Percentiles rank a stretch among this genome's conserved stretches.
phyloP scores from a whole-genome alignment of 2,888 invertebrate species.

The Callimorpha dominula region DNA sequence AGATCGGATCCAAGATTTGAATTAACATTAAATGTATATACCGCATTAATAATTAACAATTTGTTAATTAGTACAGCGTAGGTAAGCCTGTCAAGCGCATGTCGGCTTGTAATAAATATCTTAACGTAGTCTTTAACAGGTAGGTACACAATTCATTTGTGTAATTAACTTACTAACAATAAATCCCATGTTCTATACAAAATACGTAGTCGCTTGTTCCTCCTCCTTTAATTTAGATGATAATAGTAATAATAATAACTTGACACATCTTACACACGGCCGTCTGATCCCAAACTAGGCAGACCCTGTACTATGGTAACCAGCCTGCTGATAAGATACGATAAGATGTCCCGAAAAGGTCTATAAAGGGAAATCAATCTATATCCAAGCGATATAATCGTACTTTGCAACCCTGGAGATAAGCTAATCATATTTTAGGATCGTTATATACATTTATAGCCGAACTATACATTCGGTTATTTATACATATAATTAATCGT shows the following conservation, averaged over 20 bases:
- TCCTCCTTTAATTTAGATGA: not conserved
- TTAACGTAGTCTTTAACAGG: not conserved
- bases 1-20: too few species aligned
- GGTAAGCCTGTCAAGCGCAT: not conserved
- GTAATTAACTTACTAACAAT: not conserved
- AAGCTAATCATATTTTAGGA: too few species aligned
- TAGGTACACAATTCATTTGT: not conserved
- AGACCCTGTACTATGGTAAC: too few species aligned
- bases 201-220: not conserved
- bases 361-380: not conserved
- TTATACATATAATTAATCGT: too few species aligned
- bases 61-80: not conserved
- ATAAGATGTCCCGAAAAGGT: not conserved
- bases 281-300: too few species aligned
- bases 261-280: too few species aligned
- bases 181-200: not conserved
- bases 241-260: too few species aligned
- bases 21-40: too few species aligned
- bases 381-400: not conserved
- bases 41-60: not conserved
- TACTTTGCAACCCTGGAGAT: not conserved
- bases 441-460: too few species aligned
- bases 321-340: too few species aligned
- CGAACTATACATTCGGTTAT: too few species aligned
- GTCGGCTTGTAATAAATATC: not conserved